A percentile compares a stretch with the other conserved stretches of the same genome.
These are phyloP conservation scores for Poecilia latipinna DNA, from an alignment of 2,113 vertebrate species.

Conservation along the genomic window DNA sequence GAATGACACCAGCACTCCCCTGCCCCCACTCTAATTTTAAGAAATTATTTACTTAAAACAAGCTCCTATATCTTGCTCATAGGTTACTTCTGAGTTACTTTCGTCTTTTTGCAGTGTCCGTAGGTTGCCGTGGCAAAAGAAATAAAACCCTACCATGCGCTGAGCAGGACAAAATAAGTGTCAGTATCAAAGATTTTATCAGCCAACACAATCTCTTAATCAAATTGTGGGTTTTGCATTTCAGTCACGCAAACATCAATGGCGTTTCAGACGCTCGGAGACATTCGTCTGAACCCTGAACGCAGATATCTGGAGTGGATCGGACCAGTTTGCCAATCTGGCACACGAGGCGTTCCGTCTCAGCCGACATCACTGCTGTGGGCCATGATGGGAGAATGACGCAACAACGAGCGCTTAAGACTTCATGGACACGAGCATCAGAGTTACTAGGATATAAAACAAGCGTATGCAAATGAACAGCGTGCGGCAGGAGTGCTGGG, in stretches of 20 bases:
- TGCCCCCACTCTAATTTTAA: too few species aligned
- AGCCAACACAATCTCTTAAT: not conserved
- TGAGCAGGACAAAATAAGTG: not conserved
- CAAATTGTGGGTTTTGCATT: not conserved
- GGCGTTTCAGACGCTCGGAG: not conserved
- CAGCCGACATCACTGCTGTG: not conserved
- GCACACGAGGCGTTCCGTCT: not conserved
- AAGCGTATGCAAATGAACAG: not conserved
- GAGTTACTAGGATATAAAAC: not conserved
- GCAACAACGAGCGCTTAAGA: not conserved
- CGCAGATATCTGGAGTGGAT: not conserved
- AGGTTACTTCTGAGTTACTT: too few species aligned
- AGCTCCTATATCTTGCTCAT: too few species aligned
- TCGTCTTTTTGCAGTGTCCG: too few species aligned
- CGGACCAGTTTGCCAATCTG: not conserved
- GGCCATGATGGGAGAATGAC: not conserved
- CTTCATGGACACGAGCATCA: not conserved
- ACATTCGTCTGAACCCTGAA: not conserved
- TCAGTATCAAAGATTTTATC: not conserved
- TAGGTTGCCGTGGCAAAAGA: not conserved
- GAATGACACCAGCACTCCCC: too few species aligned
- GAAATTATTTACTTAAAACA: too few species aligned
- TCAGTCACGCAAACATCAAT: not conserved
- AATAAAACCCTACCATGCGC: not conserved
- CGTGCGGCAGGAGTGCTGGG: too few species aligned